phyloP scores from a whole-genome alignment of 1,140 invertebrate species.

The Lanistes nyassanus region DNA sequence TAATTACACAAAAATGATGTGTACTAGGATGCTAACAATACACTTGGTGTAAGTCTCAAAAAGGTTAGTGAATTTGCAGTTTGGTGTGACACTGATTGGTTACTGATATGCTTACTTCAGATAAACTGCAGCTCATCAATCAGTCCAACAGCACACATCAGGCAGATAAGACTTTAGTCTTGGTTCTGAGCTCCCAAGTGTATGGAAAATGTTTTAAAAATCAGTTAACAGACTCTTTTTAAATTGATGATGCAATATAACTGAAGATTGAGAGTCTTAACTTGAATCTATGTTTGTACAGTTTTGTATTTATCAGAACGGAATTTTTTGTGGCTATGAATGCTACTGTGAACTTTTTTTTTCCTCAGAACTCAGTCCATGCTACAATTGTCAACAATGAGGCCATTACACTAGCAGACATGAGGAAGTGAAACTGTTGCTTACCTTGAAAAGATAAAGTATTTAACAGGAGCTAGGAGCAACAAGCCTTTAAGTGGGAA shows the following conservation, averaged over 20 bases:
- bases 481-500: too few species aligned
- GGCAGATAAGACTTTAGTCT: not conserved
- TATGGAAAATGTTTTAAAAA: not conserved
- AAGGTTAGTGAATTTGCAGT: too few species aligned
- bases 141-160: too few species aligned
- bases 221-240: not conserved
- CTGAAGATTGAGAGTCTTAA: not conserved
- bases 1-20: not conserved
- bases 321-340: not conserved
- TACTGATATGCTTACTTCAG: too few species aligned
- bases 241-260: not conserved
- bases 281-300: not conserved
- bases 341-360: slow-evolving; percentile 4
- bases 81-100: too few species aligned
- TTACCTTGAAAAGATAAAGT: too few species aligned
- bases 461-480: too few species aligned
- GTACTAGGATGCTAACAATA: too few species aligned
- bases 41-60: too few species aligned
- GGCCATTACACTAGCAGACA: slow-evolving; percentile 35
- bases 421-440: slow-evolving; percentile 24
- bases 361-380: slow-evolving; percentile 39
- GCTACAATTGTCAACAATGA: slow-evolving; percentile 33
- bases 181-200: not conserved
- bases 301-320: not conserved
- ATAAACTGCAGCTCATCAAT: too few species aligned